Evolutionary conservation across 1,140 invertebrate genomes (phyloP).

Genomic region (Chymomyza costata): DNA sequence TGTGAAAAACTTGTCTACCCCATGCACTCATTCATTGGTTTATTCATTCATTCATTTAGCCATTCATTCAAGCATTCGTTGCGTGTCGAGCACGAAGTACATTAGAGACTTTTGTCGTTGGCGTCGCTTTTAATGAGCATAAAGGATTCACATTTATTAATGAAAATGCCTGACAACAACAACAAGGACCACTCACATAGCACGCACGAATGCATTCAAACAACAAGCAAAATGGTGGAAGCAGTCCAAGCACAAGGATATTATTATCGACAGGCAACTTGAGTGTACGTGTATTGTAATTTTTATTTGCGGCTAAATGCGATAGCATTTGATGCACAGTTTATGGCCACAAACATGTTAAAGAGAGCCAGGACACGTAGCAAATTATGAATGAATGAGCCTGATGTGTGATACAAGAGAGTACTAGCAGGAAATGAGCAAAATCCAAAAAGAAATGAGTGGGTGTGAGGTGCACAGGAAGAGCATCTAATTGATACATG

Average conservation of each 20-base stretch:
- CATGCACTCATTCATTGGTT: too few species aligned
- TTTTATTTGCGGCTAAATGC: conserved; percentile 36
- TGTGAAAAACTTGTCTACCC: too few species aligned
- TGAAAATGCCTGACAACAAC: conserved; percentile 31
- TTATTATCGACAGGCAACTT: conserved; percentile 16
- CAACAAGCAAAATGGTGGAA: conserved; percentile 21
- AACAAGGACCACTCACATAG: background rate
- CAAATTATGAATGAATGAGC: conserved; percentile 68
- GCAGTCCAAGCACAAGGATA: too few species aligned
- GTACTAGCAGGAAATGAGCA: too few species aligned
- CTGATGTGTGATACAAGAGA: background rate
- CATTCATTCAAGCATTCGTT: too few species aligned
- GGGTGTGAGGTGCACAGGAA: too few species aligned
- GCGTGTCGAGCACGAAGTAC: conserved; percentile 3
- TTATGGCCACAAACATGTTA: conserved; percentile 55
- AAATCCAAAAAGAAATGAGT: conserved; percentile 3
- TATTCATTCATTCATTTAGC: too few species aligned
- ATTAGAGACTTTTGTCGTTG: too few species aligned
- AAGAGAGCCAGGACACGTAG: conserved; percentile 45
- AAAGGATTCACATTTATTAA: conserved; percentile 62
- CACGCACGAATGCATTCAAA: conserved; percentile 41
- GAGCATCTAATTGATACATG: too few species aligned
- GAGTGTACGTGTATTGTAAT: conserved; percentile 59
- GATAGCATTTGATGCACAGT: conserved; percentile 58
- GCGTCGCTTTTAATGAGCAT: conserved; percentile 22